Evolutionary conservation across 2,113 vertebrate species (phyloP).

Genomic region (Ptilonorhynchus violaceus): DNA sequence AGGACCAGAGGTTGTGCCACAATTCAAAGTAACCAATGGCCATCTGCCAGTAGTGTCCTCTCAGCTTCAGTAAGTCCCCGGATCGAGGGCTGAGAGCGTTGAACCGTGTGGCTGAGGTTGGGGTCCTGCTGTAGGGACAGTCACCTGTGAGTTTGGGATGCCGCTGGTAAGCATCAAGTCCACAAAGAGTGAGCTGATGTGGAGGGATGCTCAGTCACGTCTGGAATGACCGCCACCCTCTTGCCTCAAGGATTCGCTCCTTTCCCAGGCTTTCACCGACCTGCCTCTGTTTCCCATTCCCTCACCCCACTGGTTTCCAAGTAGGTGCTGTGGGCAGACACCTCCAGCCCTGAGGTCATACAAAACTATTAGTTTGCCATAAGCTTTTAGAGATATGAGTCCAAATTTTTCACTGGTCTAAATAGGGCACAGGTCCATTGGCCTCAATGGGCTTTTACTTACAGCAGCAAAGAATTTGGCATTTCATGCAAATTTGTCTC

Average conservation of each 20-base stretch:
- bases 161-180: accelerated
- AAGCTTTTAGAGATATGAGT: background rate
- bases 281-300: background rate
- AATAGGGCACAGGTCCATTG: background rate
- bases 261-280: background rate
- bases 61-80: background rate
- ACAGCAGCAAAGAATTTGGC: background rate
- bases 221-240: background rate
- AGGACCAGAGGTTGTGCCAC: background rate
- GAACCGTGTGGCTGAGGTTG: background rate
- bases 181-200: background rate
- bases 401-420: background rate
- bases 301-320: background rate
- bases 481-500: background rate
- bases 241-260: background rate
- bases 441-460: background rate
- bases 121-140: background rate
- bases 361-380: background rate
- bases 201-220: background rate
- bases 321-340: background rate
- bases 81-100: background rate
- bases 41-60: background rate
- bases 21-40: background rate
- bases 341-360: background rate
- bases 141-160: background rate